Percentiles rank a stretch among this genome's conserved stretches.
These are phyloP conservation scores for Leucoraja erinaceus DNA, from an alignment of 2,113 vertebrate species.

Conservation along the genomic window DNA sequence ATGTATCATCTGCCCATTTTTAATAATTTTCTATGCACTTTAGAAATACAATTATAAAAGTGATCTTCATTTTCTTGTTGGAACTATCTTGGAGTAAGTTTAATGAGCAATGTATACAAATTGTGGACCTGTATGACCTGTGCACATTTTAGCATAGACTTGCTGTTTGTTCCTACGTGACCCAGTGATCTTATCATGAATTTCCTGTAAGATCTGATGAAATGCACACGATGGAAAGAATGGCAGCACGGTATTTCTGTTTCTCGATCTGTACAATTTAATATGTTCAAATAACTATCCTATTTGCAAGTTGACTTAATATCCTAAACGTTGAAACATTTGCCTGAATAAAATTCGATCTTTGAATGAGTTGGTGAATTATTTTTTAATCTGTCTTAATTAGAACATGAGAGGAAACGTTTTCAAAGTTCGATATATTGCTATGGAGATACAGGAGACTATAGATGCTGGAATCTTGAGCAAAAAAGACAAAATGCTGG, in stretches of 20 bases:
- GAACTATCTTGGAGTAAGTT: not conserved
- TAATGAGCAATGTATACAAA: not conserved
- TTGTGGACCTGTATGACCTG: not conserved
- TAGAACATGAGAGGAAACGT: not conserved
- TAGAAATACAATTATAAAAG: not conserved
- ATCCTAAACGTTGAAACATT: not conserved
- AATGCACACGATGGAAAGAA: not conserved
- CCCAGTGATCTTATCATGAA: constrained; percentile 21
- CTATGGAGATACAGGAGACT: too few species aligned
- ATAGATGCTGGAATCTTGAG: too few species aligned
- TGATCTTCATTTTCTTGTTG: not conserved
- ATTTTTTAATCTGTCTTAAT: not conserved
- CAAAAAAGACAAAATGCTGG: too few species aligned
- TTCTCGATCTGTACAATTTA: not conserved
- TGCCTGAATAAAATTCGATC: not conserved
- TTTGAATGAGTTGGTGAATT: not conserved
- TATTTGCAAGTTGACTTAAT: not conserved
- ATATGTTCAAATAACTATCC: not conserved
- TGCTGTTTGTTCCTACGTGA: not conserved
- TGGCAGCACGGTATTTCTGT: not conserved
- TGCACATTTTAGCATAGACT: not conserved
- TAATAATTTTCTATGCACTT: not conserved
- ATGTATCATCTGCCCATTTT: not conserved
- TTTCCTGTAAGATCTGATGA: constrained; percentile 27
- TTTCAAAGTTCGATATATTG: not conserved